Evolutionary conservation across 2,888 invertebrate genomes (phyloP), one percentile per base, ranked within the genome.

Genomic region (Carcina quercana): DNA sequence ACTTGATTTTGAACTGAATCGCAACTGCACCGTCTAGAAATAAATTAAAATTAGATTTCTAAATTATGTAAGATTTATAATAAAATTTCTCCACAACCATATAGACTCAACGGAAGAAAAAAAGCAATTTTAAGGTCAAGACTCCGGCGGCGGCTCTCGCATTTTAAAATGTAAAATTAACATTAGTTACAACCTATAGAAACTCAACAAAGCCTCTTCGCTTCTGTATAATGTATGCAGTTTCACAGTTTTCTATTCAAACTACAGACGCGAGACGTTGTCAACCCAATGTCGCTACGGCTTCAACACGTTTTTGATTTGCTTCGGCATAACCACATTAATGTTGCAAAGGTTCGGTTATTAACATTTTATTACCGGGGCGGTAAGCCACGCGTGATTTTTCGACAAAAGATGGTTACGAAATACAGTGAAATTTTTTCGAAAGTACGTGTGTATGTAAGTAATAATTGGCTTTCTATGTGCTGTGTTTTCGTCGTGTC

Each of bases 381-480:
- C 35, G 21, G 36, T 38, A 35, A 31, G 28, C 32, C 39, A 41
- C 38, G 36, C 28, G 17, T 29, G 14, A 11, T 35, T 39, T 41
- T 30, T 30, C 30, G 30, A 30, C 30, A 34, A 44, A 27, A 15
- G 29, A 31, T 40, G 28, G 47, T 59, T 59, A 58, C 53, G 53
- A 49, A 54, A 59, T 51, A 31, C 34, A 47, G 59, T 52, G 59
- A 61, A 60, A 63, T 57, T 53, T n/a, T 24, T 50, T 57, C 44
- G 58, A 59, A 60, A 60, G 59, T 50, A 45, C 30, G 17, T 17
- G 12, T 46, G 35, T 42, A 30, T 38, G 35, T 39, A 40, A 32
- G 37, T 52, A 45, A 32, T 33, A 33, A 41, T 42, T 37, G 34
- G 33, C 47, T 46, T 44, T 49, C 46, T 43, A 42, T 34, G 34